Percentiles rank a stretch among this genome's conserved stretches.
phyloP scores from a whole-genome alignment of 2,113 vertebrate species.

The Oryctolagus cuniculus region mOryCun1.1 NC_091434.1:21525501-21526000 shows the following conservation, averaged over 20 bases:
- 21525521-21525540: too few relatives aligned
- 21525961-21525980: background rate
- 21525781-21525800: background rate
- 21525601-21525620: too few relatives aligned
- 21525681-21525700: too few relatives aligned
- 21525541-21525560: too few relatives aligned
- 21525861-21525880: background rate
- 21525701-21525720: too few relatives aligned
- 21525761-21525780: background rate
- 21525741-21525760: background rate
- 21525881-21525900: background rate
- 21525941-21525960: background rate
- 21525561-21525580: too few relatives aligned
- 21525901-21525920: background rate
- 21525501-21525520: too few relatives aligned
- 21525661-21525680: too few relatives aligned
- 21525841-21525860: background rate
- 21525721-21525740: too few relatives aligned
- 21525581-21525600: too few relatives aligned
- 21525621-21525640: too few relatives aligned
- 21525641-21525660: too few relatives aligned
- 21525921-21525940: background rate
- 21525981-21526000: background rate
- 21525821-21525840: background rate
- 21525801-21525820: background rate